phyloP scores from a whole-genome alignment of 2,113 vertebrate genomes.

The Ptyas mucosa region DNA sequence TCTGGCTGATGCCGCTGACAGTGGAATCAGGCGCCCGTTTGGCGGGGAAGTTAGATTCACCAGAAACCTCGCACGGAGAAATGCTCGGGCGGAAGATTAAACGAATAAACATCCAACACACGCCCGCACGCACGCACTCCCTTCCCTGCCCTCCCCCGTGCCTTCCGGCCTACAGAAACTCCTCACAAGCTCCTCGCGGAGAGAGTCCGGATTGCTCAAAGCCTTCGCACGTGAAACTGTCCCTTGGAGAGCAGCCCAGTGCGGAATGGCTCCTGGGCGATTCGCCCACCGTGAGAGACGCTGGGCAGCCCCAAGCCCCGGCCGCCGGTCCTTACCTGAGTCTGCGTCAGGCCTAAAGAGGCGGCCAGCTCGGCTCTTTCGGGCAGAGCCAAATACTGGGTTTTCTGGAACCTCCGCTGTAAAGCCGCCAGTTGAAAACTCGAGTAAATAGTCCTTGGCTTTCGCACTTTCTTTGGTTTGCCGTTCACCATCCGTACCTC shows the following conservation, averaged over 20 bases:
- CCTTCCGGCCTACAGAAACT: not conserved
- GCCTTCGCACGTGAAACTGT: not conserved
- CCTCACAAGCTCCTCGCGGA: not conserved
- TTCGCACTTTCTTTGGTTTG: constrained; percentile 98
- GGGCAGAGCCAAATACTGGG: constrained; percentile 94
- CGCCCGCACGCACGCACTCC: not conserved
- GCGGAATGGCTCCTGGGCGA: not conserved
- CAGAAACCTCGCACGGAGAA: not conserved
- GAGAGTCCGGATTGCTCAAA: not conserved
- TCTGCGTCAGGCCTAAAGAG: constrained; percentile 93
- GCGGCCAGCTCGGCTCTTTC: constrained; percentile 97
- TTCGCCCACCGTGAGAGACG: not conserved
- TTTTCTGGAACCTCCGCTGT: constrained; percentile 97
- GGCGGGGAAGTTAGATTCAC: not conserved
- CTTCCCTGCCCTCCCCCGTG: not conserved
- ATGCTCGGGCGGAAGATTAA: not conserved
- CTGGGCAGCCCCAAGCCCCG: not conserved
- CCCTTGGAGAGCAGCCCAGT: not conserved
- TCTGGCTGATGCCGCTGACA: not conserved
- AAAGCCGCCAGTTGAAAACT: constrained; percentile 97
- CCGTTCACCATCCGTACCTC: constrained; percentile 98
- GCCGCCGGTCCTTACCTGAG: constrained; percentile 78
- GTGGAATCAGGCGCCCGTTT: not conserved
- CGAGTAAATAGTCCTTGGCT: constrained; percentile 97
- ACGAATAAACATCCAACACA: not conserved